Base-by-base conservation (phyloP, 2,797 vertebrate species). In the Cygnus olor region DNA sequence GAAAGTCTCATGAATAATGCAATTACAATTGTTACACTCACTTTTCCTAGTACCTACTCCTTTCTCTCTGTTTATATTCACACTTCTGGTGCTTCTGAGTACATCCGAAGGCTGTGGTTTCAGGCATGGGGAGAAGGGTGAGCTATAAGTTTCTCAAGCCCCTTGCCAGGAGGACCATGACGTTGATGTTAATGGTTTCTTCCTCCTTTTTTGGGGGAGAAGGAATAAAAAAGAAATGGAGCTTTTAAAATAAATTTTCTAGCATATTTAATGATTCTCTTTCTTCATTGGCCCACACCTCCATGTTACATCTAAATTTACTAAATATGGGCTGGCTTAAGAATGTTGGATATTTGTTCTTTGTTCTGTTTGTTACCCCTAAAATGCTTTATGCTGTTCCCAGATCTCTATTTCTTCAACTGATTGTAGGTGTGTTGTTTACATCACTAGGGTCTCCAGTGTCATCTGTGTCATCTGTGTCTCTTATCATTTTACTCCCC, bases 111-210 rank as follows among this genome's bases (percentile, higher is more conserved):
- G 22, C 58, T 79, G 15, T 44, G 19, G 11, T 61, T 85, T 68
- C 44, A 82, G 5, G 20, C 4, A 10, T 14, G 3, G 14, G 24
- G 11, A 65, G 14, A 57, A 64, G 68, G 8, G 22, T 3, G 15
- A 90, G 8, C 17, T 68, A 11, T 42, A 7, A 11, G 5, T 70
- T 83, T 70, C 25, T 32, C 12, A 94, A 6, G 10, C 1, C 10
- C 12, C 51, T 66, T 0, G 0, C 11, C 30, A 9, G 7, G 16
- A 81, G 32, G 11, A 65, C 20, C 12, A 45, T 20, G 14, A 40
- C 22, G 21, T 10, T 86, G 14, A 36, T 28, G 32, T 9, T 86
- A 12, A 45, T 5, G 20, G 3, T 44, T 80, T 73, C 25, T 73
- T 78, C 19, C 10, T 70, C 10, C 38, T 73, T 8, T 71, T 80